phyloP scores from a whole-genome alignment of 2,113 vertebrate species.

The Aleadryas rufinucha region DNA sequence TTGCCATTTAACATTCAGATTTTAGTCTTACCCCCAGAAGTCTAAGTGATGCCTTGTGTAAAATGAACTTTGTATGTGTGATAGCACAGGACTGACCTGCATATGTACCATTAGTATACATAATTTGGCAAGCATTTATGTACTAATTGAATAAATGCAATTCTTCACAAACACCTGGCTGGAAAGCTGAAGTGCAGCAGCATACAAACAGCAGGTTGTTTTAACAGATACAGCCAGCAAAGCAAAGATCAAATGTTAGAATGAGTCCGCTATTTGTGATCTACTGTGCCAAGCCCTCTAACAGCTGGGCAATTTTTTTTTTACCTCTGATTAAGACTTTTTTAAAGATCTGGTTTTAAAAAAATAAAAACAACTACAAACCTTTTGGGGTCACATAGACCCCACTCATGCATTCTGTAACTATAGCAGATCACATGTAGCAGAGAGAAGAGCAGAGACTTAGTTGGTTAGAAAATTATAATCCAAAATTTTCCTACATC shows the following conservation, averaged over 20 bases:
- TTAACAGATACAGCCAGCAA: not conserved
- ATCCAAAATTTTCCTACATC: not conserved
- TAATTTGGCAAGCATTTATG: not conserved
- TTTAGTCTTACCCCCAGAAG: not conserved
- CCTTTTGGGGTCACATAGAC: not conserved
- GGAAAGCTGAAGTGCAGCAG: not conserved
- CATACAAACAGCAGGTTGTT: not conserved
- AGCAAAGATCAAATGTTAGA: not conserved
- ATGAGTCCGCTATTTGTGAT: not conserved
- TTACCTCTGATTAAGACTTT: not conserved
- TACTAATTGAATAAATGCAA: not conserved
- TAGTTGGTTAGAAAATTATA: not conserved
- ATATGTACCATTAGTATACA: not conserved
- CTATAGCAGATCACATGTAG: not conserved
- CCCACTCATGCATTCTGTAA: not conserved
- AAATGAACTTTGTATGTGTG: not conserved
- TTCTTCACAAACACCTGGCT: not conserved
- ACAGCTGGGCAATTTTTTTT: not conserved
- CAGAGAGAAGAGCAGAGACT: not conserved
- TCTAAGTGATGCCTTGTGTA: not conserved
- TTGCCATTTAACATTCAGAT: not conserved
- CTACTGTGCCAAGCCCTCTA: not conserved
- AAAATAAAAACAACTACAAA: not conserved
- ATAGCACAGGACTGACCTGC: not conserved
- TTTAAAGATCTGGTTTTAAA: not conserved